phyloP scores from a whole-genome alignment of 2,888 invertebrate genomes.

The Copidosoma aretas region DNA sequence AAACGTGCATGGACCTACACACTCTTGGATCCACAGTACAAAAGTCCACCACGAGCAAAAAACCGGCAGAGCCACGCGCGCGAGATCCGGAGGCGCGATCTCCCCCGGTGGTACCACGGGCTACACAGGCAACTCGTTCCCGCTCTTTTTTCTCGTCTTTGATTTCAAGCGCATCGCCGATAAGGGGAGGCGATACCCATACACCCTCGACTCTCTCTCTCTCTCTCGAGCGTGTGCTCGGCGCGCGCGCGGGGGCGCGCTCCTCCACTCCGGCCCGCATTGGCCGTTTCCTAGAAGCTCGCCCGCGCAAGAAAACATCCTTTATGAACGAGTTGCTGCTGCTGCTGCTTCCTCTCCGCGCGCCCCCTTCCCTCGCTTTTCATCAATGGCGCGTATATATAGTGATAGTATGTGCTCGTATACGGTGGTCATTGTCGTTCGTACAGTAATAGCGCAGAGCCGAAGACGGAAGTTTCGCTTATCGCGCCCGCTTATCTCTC shows the following conservation, averaged over 20 bases:
- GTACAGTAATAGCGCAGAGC: not conserved
- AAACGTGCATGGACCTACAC: too few species aligned
- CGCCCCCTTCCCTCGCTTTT: conserved; percentile 5
- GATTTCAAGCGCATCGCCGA: conserved; percentile 29
- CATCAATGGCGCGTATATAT: conserved; percentile 35
- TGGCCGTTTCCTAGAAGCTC: conserved; percentile 36
- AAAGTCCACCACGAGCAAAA: not conserved
- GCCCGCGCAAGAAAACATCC: conserved; percentile 27
- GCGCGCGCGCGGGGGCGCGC: conserved; percentile 16
- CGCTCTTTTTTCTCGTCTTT: not conserved
- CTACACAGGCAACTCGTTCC: not conserved
- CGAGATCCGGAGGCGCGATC: not conserved
- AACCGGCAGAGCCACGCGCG: not conserved
- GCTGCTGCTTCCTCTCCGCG: conserved; percentile 12
- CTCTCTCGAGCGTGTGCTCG: not conserved
- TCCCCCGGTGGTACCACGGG: conserved; percentile 3
- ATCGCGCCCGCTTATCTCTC: conserved; percentile 22
- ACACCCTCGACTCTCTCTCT: not conserved
- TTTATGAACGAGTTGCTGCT: conserved; percentile 17
- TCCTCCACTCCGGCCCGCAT: conserved; percentile 3
- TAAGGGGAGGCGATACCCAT: conserved; percentile 11
- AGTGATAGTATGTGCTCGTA: conserved; percentile 1
- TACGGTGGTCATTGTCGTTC: not conserved
- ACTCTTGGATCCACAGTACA: not conserved
- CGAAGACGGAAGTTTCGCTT: conserved; percentile 28